These are phyloP conservation scores for Cheirogaleus medius DNA, from an alignment of 2,113 vertebrate species.

Conservation along the genomic window DNA sequence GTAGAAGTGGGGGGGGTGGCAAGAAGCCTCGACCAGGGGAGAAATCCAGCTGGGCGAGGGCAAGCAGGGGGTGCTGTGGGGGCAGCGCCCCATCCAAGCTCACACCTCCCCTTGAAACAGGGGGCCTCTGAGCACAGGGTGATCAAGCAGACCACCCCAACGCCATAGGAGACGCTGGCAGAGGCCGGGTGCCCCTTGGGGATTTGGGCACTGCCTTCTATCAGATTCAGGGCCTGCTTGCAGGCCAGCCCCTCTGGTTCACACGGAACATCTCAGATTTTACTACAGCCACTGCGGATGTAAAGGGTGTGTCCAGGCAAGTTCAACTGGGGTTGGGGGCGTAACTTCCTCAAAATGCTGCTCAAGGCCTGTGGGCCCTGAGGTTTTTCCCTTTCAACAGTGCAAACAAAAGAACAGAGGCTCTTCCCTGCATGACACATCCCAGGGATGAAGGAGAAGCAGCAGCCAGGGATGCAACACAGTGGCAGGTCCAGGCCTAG, in stretches of 20 bases:
- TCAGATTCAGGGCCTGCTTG: not conserved
- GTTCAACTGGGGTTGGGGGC: not conserved
- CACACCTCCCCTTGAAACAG: rapidly evolving
- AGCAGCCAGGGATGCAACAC: too few relatives aligned
- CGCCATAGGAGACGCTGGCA: not conserved
- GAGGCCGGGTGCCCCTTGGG: rapidly evolving
- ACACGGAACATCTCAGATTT: not conserved
- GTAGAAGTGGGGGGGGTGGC: rapidly evolving
- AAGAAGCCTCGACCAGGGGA: not conserved
- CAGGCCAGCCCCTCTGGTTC: not conserved
- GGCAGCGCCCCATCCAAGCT: rapidly evolving
- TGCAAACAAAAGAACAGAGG: not conserved
- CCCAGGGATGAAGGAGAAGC: rapidly evolving
- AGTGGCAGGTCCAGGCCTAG: rapidly evolving
- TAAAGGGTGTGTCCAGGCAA: not conserved
- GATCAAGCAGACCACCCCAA: not conserved
- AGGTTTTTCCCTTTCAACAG: not conserved
- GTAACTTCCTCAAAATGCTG: not conserved
- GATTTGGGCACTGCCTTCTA: not conserved
- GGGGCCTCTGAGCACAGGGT: not conserved
- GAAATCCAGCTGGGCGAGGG: not conserved
- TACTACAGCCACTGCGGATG: not conserved
- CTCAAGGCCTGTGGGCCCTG: not conserved
- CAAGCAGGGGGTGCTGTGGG: rapidly evolving
- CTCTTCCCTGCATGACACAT: not conserved